phyloP scores from a whole-genome alignment of 2,888 invertebrate species.

The Tachina grossa region DNA sequence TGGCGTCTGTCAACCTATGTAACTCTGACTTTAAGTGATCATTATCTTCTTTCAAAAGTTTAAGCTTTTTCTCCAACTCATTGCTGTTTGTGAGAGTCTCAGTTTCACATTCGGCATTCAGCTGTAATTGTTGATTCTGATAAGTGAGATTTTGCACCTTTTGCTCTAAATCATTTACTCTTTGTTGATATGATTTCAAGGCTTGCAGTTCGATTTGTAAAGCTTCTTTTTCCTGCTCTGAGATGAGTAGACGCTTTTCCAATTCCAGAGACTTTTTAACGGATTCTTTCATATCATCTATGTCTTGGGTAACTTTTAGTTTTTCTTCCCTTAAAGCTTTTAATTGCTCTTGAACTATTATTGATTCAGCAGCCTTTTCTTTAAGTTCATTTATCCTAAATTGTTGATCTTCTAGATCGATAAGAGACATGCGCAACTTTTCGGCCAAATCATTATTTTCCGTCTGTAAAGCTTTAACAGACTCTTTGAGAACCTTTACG shows the following conservation, averaged over 20 bases:
- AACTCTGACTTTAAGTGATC: constrained; percentile 76
- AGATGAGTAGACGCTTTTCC: constrained; percentile 75
- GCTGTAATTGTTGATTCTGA: constrained; percentile 78
- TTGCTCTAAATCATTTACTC: constrained; percentile 73
- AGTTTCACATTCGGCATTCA: constrained; percentile 78
- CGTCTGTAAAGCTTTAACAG: constrained; percentile 73
- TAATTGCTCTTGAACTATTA: constrained; percentile 72
- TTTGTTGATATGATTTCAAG: constrained; percentile 53
- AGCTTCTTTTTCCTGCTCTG: constrained; percentile 78
- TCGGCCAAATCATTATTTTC: constrained; percentile 73
- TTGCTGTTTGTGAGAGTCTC: constrained; percentile 76
- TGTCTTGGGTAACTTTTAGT: constrained; percentile 55
- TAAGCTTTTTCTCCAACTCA: constrained; percentile 77
- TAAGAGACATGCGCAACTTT: constrained; percentile 63
- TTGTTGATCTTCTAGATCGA: constrained; percentile 71
- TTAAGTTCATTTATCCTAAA: constrained; percentile 67
- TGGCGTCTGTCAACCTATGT: constrained; percentile 75
- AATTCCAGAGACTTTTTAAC: constrained; percentile 72
- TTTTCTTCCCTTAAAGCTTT: constrained; percentile 73
- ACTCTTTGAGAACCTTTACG: constrained; percentile 76
- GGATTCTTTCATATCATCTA: constrained; percentile 64
- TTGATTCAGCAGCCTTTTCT: constrained; percentile 69
- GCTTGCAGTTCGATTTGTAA: constrained; percentile 77
- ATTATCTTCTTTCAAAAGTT: constrained; percentile 75
- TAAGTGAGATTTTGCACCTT: constrained; percentile 76